phyloP scores from a whole-genome alignment of 2,797 vertebrate genomes.

The Triplophysa bombifrons region DNA sequence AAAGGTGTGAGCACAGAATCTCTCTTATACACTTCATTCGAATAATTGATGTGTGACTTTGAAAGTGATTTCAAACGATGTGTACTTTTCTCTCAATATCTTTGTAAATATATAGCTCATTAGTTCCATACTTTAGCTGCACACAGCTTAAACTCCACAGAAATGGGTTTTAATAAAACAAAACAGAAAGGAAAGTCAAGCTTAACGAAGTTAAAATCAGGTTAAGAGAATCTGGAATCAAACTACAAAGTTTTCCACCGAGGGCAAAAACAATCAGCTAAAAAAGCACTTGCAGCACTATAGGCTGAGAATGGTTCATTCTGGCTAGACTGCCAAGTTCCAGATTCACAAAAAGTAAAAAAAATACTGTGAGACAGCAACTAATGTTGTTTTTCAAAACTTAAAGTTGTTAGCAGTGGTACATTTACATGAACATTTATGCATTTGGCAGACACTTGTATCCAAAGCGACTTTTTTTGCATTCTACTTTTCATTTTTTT shows the following conservation, averaged over 20 bases:
- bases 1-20: background rate
- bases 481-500: too few species aligned
- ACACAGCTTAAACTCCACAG: background rate
- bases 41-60: conserved; percentile 38
- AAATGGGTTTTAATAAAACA: conserved; percentile 13
- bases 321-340: background rate
- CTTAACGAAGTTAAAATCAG: background rate
- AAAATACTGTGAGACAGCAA: background rate
- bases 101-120: conserved; percentile 10
- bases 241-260: background rate
- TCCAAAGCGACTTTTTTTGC: too few species aligned
- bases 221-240: background rate
- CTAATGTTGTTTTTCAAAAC: background rate
- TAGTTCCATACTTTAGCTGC: background rate
- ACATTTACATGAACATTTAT: background rate
- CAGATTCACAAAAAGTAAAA: background rate
- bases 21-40: background rate
- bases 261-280: background rate
- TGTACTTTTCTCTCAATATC: conserved; percentile 3
- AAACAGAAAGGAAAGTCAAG: background rate
- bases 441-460: too few species aligned
- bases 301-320: background rate
- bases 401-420: background rate
- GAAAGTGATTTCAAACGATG: conserved; percentile 35
- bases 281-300: background rate